These are phyloP conservation scores for Eupeodes luniger DNA, from an alignment of 2,888 invertebrate species.

Conservation along the genomic window DNA sequence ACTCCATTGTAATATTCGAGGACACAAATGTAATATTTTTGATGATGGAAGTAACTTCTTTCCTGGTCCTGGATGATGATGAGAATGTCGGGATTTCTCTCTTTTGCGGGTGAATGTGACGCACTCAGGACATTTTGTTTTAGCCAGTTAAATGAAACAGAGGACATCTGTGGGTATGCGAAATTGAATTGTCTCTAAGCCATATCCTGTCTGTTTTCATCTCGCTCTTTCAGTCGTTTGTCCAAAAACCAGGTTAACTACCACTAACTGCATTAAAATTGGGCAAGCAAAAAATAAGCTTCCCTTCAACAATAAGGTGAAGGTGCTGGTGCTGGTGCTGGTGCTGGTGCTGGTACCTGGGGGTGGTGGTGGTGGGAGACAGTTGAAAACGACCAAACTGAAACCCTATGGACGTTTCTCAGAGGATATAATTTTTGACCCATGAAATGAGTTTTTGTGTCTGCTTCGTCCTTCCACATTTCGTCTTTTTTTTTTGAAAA, in stretches of 20 bases:
- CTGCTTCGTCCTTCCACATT: slow-evolving; percentile 57
- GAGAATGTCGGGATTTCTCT: slow-evolving; percentile 14
- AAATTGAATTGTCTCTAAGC: slow-evolving; percentile 75
- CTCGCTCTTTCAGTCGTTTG: slow-evolving; percentile 46
- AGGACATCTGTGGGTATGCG: slow-evolving; percentile 74
- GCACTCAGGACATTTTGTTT: slow-evolving; percentile 45
- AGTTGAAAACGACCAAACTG: slow-evolving; percentile 2
- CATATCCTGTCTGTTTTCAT: slow-evolving; percentile 65
- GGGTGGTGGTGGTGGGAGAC: neutral
- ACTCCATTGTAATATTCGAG: slow-evolving; percentile 14
- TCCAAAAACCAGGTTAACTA: slow-evolving; percentile 69
- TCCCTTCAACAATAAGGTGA: slow-evolving; percentile 16
- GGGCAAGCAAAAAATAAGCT: slow-evolving; percentile 40
- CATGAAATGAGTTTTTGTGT: slow-evolving; percentile 84
- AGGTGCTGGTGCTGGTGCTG: neutral
- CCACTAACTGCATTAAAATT: slow-evolving; percentile 76
- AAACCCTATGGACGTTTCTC: slow-evolving; percentile 69
- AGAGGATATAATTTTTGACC: slow-evolving; percentile 83
- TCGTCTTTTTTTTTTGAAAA: slow-evolving; percentile 27
- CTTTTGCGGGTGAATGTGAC: slow-evolving; percentile 21
- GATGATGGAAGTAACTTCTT: slow-evolving; percentile 24
- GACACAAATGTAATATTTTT: slow-evolving; percentile 11
- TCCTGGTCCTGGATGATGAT: neutral
- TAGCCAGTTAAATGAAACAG: slow-evolving; percentile 72
- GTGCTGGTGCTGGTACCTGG: neutral